Evolutionary conservation across 2,113 vertebrate species (phyloP).

Genomic region (Brevimyrus niger): DNA sequence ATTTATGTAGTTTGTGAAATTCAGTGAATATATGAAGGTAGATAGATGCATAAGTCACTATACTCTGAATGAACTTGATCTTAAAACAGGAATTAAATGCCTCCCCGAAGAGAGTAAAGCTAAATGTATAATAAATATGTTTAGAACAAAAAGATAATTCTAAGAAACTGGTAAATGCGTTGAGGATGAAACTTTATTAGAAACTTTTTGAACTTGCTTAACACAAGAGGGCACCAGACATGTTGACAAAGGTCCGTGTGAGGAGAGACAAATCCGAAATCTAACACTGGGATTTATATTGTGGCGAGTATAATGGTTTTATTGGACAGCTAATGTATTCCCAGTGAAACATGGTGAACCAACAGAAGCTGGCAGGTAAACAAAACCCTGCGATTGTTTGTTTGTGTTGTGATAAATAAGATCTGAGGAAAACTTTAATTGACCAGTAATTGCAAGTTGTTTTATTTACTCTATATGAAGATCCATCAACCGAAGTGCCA

Average conservation of each 20-base stretch:
- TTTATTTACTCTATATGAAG: constrained; percentile 25
- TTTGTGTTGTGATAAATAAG: constrained; percentile 32
- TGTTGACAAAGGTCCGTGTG: neutral
- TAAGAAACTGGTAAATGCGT: neutral
- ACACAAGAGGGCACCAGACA: constrained; percentile 8
- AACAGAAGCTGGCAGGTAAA: constrained; percentile 27
- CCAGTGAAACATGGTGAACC: neutral
- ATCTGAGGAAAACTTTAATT: constrained; percentile 34
- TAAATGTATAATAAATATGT: neutral
- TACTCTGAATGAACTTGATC: neutral
- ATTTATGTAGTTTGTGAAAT: neutral
- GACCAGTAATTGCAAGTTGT: constrained; percentile 31
- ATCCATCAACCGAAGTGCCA: constrained; percentile 19
- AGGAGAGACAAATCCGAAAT: neutral
- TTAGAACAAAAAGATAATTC: neutral
- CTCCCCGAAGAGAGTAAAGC: neutral
- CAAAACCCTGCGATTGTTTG: constrained; percentile 26
- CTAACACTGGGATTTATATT: neutral
- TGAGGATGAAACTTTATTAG: neutral
- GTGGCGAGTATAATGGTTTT: neutral
- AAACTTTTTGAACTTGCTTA: neutral
- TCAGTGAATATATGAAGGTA: neutral
- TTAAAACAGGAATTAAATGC: neutral
- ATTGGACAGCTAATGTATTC: neutral
- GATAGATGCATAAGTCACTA: neutral